Evolutionary conservation across 2,888 invertebrate species (phyloP), one percentile per base, ranked within the genome.

Genomic region (Drosophila fungiperda): DNA sequence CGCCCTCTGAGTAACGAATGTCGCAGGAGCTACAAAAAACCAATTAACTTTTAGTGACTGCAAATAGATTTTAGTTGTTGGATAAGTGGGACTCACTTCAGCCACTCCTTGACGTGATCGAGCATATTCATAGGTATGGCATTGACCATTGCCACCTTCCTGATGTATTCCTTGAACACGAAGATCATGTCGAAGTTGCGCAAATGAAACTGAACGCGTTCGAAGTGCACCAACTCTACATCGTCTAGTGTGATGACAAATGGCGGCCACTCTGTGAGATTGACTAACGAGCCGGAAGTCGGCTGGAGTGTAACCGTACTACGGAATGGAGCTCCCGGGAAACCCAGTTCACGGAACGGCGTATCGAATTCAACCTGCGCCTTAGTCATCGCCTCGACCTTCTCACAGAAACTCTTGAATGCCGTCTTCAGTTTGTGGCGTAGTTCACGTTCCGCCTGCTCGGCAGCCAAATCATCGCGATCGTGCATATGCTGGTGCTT

Each of bases 401-500:
- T 98, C 93, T 99, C 99, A 92, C 98, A 99, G 94, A 99, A 99
- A 92, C 97, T 97, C 93, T 98, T 99, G 94, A 99, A 99, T 15
- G 99, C 99, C 0, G 98, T 97, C 93, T 99, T 99, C 64, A 99
- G 94, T 91, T 99, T 99, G 92, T 99, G 98, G 36, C 99, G 94
- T 80, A 99, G 94, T 91, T 99, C 99, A 59, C 99, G 94, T 93
- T 99, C 99, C 63, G 99, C 98, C 94, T 99, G 99, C 94, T 99
- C 99, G 8, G 99, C 99, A 0, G 99, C 98, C 70, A 99, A 94
- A 94, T 99, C 99, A 93, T 99, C 99, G 50, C 99, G 95, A 94
- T 99, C 99, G 93, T 99, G 99, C 99, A 99, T 99, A 93, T 99
- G 99, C 92, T 99, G 99, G 93, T 99, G 99, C 93, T 99, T 99